Percentiles rank a stretch among this genome's conserved stretches.
Evolutionary conservation across 2,113 vertebrate genomes (phyloP).

Genomic region (Dicaeum eximium): DNA sequence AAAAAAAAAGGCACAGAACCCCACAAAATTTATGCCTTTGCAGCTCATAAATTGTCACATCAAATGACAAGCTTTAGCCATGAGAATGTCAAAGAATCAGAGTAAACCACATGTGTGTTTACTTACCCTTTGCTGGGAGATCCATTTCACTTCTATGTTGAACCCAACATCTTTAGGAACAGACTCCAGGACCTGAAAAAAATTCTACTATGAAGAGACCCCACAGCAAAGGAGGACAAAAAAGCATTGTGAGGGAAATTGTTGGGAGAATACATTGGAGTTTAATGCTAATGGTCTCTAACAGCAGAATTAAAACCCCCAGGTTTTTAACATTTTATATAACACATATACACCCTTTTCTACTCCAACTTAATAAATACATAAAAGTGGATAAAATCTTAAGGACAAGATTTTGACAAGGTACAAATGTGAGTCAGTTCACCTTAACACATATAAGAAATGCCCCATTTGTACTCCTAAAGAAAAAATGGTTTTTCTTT

Average conservation of each 20-base stretch:
- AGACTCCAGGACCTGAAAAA: conserved; percentile 85
- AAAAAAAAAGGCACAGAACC: neutral
- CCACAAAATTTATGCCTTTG: neutral
- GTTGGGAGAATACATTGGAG: neutral
- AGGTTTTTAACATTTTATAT: neutral
- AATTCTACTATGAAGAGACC: neutral
- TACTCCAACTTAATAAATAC: neutral
- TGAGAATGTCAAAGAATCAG: neutral
- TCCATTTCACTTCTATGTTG: conserved; percentile 99
- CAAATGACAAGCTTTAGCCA: neutral
- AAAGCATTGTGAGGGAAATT: neutral
- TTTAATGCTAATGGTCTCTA: neutral
- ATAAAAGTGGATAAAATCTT: neutral
- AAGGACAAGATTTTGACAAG: neutral
- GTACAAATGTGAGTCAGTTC: neutral
- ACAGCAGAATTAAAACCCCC: fast-evolving
- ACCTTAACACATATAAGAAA: neutral
- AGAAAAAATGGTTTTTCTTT: neutral
- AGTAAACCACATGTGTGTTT: neutral
- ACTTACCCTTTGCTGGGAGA: conserved; percentile 87
- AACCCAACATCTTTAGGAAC: conserved; percentile 91
- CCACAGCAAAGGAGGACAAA: neutral
- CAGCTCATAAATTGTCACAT: neutral
- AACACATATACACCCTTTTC: neutral
- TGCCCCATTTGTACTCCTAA: neutral